These are phyloP conservation scores for Syrrhaptes paradoxus DNA, from an alignment of 2,113 vertebrate species.

Conservation along the genomic window DNA sequence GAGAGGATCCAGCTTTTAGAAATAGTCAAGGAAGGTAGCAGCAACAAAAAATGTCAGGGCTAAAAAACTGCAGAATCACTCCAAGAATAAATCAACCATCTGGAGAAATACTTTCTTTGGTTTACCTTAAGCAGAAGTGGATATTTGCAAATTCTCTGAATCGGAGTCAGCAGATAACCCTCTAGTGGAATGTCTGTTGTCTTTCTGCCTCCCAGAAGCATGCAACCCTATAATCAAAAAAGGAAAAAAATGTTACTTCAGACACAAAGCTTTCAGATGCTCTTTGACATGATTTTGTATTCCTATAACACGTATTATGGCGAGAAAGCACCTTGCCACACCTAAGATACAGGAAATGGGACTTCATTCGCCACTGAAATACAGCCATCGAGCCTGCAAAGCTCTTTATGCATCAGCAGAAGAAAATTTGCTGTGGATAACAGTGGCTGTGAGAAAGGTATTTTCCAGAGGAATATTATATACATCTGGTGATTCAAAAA, in stretches of 20 bases:
- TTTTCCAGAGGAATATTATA: not conserved
- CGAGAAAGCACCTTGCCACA: not conserved
- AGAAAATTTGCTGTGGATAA: not conserved
- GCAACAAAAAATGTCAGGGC: not conserved
- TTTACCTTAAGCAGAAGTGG: slow-evolving; percentile 96
- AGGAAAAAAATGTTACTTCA: not conserved
- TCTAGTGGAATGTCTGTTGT: slow-evolving; percentile 96
- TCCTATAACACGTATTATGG: fast-evolving
- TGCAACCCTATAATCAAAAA: slow-evolving; percentile 86
- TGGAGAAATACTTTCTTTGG: not conserved
- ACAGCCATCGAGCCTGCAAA: not conserved
- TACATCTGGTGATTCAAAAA: not conserved
- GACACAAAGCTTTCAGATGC: not conserved
- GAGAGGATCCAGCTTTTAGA: not conserved
- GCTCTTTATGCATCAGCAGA: not conserved
- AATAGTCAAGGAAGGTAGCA: not conserved
- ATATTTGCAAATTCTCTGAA: slow-evolving; percentile 99
- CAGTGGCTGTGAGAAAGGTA: not conserved
- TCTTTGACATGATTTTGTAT: not conserved
- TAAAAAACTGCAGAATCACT: not conserved
- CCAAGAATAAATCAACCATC: not conserved
- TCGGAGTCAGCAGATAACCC: slow-evolving; percentile 94
- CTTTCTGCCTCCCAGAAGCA: slow-evolving; percentile 96
- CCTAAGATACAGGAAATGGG: not conserved
- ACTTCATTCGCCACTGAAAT: not conserved